These are phyloP conservation scores for Gobius niger DNA, from an alignment of 2,113 vertebrate genomes.

Conservation along the genomic window DNA sequence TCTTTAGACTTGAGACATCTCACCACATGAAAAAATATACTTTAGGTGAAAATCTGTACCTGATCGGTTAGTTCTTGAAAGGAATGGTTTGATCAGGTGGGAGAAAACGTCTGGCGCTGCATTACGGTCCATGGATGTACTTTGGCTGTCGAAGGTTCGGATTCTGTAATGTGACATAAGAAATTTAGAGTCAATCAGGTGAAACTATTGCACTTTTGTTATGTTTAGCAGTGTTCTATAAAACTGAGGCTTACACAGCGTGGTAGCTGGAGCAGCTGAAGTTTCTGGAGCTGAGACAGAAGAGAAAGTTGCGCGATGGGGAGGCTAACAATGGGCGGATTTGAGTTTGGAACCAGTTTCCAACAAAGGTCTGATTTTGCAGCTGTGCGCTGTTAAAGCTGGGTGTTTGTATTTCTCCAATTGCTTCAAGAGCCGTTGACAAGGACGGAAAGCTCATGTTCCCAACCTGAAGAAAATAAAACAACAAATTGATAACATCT, in stretches of 20 bases:
- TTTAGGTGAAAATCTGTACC: constrained; percentile 28
- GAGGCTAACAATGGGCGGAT: constrained; percentile 47
- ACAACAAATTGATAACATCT: constrained; percentile 5
- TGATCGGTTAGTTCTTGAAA: constrained; percentile 36
- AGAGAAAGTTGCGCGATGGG: constrained; percentile 46
- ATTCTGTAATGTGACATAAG: constrained; percentile 38
- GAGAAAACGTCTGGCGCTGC: constrained; percentile 32
- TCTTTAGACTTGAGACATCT: no score
- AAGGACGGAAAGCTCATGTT: constrained; percentile 12
- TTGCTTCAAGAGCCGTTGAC: constrained; percentile 30
- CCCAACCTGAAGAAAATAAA: constrained; percentile 13
- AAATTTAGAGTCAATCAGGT: neutral
- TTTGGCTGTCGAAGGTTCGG: constrained; percentile 36
- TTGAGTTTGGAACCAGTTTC: constrained; percentile 39
- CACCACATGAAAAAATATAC: neutral
- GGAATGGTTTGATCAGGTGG: constrained; percentile 56
- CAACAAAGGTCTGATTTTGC: constrained; percentile 32
- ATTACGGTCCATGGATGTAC: constrained; percentile 27
- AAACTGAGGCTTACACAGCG: constrained; percentile 45
- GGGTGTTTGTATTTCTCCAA: constrained; percentile 36
- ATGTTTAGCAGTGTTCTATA: neutral
- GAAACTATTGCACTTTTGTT: neutral
- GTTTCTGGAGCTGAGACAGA: constrained; percentile 47
- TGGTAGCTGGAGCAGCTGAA: constrained; percentile 63
- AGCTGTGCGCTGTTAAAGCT: constrained; percentile 36